A percentile compares a stretch with the other conserved stretches of the same genome.
These are phyloP conservation scores for Phylloscopus collybita DNA, from an alignment of 2,797 vertebrate species.

Conservation along the genomic window DNA sequence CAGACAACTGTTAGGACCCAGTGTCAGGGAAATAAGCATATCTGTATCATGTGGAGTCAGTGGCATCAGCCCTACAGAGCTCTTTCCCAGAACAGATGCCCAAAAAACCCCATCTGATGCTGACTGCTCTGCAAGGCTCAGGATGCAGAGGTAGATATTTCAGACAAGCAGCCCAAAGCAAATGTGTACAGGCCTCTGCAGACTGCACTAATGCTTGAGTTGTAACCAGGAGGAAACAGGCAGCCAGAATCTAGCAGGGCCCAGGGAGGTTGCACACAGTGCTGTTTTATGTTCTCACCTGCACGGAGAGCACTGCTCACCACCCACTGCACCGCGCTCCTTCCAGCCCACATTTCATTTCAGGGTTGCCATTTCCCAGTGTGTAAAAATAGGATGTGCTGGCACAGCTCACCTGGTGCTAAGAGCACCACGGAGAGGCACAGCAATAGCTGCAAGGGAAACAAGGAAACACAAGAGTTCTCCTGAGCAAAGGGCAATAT, in stretches of 20 bases:
- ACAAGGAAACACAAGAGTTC: not conserved
- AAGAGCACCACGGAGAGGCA: not conserved
- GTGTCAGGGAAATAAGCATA: not conserved
- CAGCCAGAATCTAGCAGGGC: not conserved
- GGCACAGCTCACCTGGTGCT: constrained; percentile 19
- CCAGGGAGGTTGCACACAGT: not conserved
- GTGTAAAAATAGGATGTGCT: constrained; percentile 35
- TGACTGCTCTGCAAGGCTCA: not conserved
- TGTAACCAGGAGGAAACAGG: not conserved
- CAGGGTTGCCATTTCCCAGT: not conserved
- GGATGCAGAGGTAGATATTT: not conserved
- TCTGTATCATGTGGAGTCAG: not conserved
- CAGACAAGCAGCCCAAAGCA: not conserved
- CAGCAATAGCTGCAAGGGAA: not conserved
- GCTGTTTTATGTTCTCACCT: not conserved
- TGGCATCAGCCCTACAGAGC: not conserved
- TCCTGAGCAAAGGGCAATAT: constrained; percentile 19
- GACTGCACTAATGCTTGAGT: not conserved
- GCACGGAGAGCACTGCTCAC: not conserved
- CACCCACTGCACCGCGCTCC: not conserved
- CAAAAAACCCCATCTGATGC: not conserved
- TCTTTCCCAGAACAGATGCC: not conserved
- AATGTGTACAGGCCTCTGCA: not conserved
- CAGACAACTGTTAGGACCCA: not conserved
- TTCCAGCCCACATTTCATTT: not conserved